These are phyloP conservation scores for Trypoxylon attenuatum DNA, from an alignment of 2,888 invertebrate genomes.

Conservation along the genomic window DNA sequence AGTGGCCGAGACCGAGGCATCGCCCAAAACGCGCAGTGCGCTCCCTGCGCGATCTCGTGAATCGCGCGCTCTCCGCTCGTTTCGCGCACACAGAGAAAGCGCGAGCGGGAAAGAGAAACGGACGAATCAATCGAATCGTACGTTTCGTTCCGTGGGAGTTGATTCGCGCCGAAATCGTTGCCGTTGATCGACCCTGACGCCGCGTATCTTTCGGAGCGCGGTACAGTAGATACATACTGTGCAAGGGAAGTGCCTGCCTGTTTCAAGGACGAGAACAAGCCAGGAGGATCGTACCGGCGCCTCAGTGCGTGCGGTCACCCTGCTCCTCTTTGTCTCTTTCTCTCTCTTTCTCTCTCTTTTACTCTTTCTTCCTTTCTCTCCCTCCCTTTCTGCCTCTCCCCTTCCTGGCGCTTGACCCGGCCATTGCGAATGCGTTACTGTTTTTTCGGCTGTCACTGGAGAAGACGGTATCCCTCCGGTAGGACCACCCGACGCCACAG, in stretches of 20 bases:
- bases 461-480: background rate
- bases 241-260: too few species aligned
- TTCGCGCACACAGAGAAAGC: constrained; percentile 3
- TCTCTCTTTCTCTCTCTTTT: background rate
- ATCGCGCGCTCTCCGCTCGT: background rate
- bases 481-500: too few species aligned
- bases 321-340: constrained; percentile 5
- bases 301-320: constrained; percentile 25
- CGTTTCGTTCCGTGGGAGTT: too few species aligned
- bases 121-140: background rate
- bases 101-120: background rate
- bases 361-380: background rate
- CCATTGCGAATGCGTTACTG: background rate
- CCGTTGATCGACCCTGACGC: too few species aligned
- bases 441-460: constrained; percentile 1
- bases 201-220: too few species aligned
- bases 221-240: too few species aligned
- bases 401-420: background rate
- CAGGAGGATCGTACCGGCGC: too few species aligned
- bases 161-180: too few species aligned
- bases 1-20: too few species aligned
- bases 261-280: constrained; percentile 1
- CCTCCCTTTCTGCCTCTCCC: constrained; percentile 5
- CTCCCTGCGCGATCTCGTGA: constrained; percentile 29
- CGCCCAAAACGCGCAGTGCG: constrained; percentile 17